Evolutionary conservation across 2,113 vertebrate genomes (phyloP).

Genomic region (Sapajus apella): DNA sequence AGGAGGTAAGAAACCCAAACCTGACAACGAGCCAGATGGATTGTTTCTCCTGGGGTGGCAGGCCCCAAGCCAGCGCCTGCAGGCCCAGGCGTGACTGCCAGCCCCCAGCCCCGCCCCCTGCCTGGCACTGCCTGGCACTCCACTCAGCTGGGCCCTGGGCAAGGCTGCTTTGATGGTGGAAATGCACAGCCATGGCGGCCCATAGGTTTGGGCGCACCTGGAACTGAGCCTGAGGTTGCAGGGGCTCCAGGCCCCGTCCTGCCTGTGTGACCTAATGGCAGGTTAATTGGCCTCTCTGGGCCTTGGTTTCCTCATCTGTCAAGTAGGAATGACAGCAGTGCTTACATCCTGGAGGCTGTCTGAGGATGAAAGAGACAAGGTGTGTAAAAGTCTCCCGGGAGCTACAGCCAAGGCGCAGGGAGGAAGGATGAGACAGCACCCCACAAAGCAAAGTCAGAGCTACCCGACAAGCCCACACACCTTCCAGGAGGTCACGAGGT

Average conservation of each 20-base stretch:
- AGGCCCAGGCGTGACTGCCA: neutral
- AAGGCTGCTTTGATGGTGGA: neutral
- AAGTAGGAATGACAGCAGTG: fast-evolving
- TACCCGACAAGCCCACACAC: neutral
- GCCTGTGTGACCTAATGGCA: fast-evolving
- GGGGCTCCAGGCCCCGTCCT: neutral
- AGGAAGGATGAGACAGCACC: neutral
- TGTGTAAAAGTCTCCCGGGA: neutral
- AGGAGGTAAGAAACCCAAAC: neutral
- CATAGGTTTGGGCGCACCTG: neutral
- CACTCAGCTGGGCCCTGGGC: neutral
- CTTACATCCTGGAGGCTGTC: neutral
- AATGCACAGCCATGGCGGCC: neutral
- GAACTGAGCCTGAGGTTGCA: neutral
- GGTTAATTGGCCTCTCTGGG: too few relatives aligned
- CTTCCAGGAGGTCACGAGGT: neutral
- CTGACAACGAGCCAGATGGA: neutral
- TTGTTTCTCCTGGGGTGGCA: neutral
- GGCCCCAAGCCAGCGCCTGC: neutral
- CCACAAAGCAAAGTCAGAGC: fast-evolving
- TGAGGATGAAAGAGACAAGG: fast-evolving
- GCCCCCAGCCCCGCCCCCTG: neutral
- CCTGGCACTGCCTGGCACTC: neutral
- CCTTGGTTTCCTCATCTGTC: neutral
- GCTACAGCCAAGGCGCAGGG: neutral